Conservation (phyloP, 2,888 invertebrate genomes). For the Bursaphelenchus okinawaensis region DNA sequence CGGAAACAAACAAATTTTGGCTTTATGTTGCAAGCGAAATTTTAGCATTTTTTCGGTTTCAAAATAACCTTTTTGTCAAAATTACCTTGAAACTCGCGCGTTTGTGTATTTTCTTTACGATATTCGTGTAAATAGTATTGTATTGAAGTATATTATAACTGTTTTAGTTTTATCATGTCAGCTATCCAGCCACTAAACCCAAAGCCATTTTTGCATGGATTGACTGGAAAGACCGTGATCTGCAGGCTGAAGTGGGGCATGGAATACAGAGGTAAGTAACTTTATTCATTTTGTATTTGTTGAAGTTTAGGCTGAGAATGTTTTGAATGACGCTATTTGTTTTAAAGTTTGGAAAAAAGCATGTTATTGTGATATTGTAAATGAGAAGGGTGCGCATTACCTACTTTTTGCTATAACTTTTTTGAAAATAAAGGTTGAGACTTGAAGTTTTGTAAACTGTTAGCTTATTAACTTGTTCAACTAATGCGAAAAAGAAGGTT, state of each 20-base stretch:
- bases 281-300: slow-evolving; percentile 5
- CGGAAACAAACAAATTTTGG: not conserved
- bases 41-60: not conserved
- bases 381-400: too few species aligned
- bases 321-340: not conserved
- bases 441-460: too few species aligned
- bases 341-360: not conserved
- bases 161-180: slow-evolving; percentile 18
- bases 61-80: not conserved
- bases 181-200: slow-evolving; percentile 77
- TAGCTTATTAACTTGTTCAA: too few species aligned
- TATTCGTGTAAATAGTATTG: too few species aligned
- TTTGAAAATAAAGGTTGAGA: too few species aligned
- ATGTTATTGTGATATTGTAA: too few species aligned
- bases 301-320: not conserved
- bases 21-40: not conserved
- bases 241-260: slow-evolving; percentile 99
- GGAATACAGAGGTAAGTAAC: slow-evolving; percentile 76
- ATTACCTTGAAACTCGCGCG: not conserved
- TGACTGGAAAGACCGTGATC: slow-evolving; percentile 94
- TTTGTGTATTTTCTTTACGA: too few species aligned
- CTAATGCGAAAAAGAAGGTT: too few species aligned
- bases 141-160: not conserved
- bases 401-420: too few species aligned
- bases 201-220: slow-evolving; percentile 93